phyloP scores from a whole-genome alignment of 1,140 invertebrate genomes.

The Tetragnatha versicolor region DNA sequence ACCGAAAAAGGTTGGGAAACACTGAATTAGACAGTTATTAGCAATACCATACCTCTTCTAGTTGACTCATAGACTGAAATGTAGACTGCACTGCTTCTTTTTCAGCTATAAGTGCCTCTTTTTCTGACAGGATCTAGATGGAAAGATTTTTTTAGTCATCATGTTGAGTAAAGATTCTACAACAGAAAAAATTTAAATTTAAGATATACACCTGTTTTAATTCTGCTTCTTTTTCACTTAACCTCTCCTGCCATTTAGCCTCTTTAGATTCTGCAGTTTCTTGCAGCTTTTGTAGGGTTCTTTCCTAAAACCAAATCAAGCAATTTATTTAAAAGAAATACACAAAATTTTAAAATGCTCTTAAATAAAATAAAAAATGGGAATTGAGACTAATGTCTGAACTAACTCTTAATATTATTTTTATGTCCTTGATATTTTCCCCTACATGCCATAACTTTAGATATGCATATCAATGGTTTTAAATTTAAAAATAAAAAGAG shows the following conservation, averaged over 20 bases:
- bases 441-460: no score
- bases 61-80: conserved; percentile 39
- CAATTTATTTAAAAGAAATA: background rate
- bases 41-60: conserved; percentile 46
- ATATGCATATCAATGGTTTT: no score
- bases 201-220: conserved; percentile 66
- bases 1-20: no score
- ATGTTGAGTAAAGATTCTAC: background rate
- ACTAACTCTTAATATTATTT: no score
- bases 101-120: conserved; percentile 22
- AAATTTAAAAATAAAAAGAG: no score
- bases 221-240: conserved; percentile 71
- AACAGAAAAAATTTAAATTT: background rate
- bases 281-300: conserved; percentile 74
- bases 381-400: no score
- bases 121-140: conserved; percentile 29
- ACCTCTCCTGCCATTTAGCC: conserved; percentile 71
- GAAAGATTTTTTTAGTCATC: background rate
- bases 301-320: conserved; percentile 68
- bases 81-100: conserved; percentile 39
- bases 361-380: no score
- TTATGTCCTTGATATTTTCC: no score
- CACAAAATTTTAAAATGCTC: no score
- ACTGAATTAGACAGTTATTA: no score
- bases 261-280: conserved; percentile 75